Percentiles rank a stretch among this genome's conserved stretches.
Conservation (phyloP, 2,113 vertebrate genomes). For the Oxyruncus cristatus region DNA sequence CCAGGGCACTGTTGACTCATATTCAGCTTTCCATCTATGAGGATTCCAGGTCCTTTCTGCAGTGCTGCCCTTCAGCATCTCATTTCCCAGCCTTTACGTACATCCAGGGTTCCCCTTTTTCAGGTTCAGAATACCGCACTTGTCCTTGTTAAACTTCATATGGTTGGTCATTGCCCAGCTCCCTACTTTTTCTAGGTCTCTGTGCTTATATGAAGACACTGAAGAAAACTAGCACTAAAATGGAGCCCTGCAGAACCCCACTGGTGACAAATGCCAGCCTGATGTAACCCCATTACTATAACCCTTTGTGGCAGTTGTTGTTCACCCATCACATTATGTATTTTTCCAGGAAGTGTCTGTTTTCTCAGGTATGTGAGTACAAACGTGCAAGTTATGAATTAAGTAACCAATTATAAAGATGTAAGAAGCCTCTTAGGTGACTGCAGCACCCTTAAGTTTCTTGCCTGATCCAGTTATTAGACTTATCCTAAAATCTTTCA, state of each 20-base stretch:
- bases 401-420: not conserved
- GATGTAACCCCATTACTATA: not conserved
- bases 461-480: not conserved
- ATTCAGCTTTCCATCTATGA: rapidly evolving
- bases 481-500: not conserved
- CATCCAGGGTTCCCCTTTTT: not conserved
- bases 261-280: not conserved
- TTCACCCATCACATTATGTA: not conserved
- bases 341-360: not conserved
- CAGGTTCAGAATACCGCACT: rapidly evolving
- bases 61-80: not conserved
- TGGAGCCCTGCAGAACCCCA: not conserved
- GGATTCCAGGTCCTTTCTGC: not conserved
- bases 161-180: not conserved
- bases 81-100: not conserved
- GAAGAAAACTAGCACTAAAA: not conserved
- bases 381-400: not conserved
- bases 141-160: not conserved
- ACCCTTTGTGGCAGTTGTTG: not conserved
- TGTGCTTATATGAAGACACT: not conserved
- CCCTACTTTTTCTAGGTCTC: not conserved
- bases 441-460: not conserved
- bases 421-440: not conserved
- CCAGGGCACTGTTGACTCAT: not conserved
- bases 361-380: not conserved